Evolutionary conservation across 1,140 invertebrate genomes (phyloP), one percentile per base, ranked within the genome.

Genomic region (Vanessa tameamea): DNA sequence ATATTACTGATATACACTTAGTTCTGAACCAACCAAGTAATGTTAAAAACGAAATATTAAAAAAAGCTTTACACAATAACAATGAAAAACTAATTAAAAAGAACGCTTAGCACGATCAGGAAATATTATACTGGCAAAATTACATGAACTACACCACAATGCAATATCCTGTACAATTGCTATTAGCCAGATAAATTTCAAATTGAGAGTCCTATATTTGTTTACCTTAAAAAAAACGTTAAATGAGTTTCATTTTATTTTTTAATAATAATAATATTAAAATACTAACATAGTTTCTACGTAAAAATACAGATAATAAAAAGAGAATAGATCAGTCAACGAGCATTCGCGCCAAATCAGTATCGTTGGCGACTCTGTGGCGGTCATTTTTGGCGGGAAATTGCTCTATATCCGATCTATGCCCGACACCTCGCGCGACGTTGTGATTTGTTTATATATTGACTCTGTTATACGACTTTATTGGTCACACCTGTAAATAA

Each of bases 331-430:
- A 66, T 47, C 31, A 63, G 55, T 68, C 53, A 50, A 63, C 51
- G 47, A 43, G 57, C 37, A 74, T 37, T 57, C 11, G 37, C 37
- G 20, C 26, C 67, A 20, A 55, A 61, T 69, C 59, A 47, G 69
- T 76, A 76, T 89, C 86, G 76, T 63, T 85, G 70, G 75, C 82
- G 74, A 68, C 72, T 79, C 77, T 82, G 73, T 82, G 78, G 65
- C 82, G 83, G 81, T 85, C 84, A 88, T 86, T 88, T 88, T 88
- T 85, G 82, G 69, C 73, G 86, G 89, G 89, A 91, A 91, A 91
- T 91, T 88, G 86, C 70, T 76, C 82, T 68, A 89, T 88, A 89
- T 91, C 89, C 89, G 89, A 86, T 87, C 78, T 73, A 64, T 68
- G 75, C 61, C 48, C 79, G 83, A 88, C 86, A 88, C 84, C 76